Percentiles rank a stretch among this genome's conserved stretches.
These are phyloP conservation scores for Tenthredo amoena DNA, from an alignment of 2,888 invertebrate species.

Conservation along the genomic window DNA sequence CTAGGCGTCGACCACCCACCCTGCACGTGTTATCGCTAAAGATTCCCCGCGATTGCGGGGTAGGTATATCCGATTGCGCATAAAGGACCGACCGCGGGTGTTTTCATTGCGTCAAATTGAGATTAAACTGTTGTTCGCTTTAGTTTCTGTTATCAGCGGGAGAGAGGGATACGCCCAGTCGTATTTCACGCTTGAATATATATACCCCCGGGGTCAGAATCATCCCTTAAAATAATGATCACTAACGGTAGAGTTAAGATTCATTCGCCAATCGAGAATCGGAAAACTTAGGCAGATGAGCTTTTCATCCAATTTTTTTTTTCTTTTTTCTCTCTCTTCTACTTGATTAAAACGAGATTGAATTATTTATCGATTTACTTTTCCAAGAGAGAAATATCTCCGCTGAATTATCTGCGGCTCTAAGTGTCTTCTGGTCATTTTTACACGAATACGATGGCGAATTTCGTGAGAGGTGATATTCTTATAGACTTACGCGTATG, in stretches of 20 bases:
- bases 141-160: constrained; percentile 35
- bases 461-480: neutral
- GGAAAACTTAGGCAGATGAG: neutral
- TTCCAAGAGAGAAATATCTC: neutral
- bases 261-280: constrained; percentile 7
- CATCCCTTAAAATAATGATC: constrained; percentile 36
- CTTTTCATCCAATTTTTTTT: neutral
- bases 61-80: constrained; percentile 16
- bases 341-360: neutral
- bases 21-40: constrained; percentile 40
- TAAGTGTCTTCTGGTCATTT: neutral
- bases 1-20: neutral
- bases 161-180: constrained; percentile 28
- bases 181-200: constrained; percentile 40
- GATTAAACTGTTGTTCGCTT: constrained; percentile 48
- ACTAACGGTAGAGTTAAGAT: neutral
- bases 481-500: neutral
- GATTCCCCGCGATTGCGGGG: constrained; percentile 39
- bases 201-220: neutral
- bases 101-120: constrained; percentile 52
- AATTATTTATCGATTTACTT: neutral
- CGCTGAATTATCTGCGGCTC: neutral
- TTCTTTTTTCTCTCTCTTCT: neutral
- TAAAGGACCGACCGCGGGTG: constrained; percentile 33
- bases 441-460: neutral